Base-by-base conservation (phyloP, 2,888 invertebrate genomes). In the Trissolcus brochymenae region DNA sequence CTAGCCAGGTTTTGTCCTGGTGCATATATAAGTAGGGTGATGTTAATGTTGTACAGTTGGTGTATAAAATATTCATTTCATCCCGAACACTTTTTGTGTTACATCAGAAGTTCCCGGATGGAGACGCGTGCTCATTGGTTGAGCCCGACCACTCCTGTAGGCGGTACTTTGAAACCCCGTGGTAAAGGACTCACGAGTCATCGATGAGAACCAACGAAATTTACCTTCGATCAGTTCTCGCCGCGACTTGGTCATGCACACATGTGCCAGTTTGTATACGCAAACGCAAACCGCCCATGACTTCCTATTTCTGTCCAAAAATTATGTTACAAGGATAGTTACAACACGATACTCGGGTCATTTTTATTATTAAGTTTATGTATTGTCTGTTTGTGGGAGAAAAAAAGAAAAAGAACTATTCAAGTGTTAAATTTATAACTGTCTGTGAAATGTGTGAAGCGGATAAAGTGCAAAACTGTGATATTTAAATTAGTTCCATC, bases 191-290 rank as follows among this genome's bases (percentile, higher is more conserved):
- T 50, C 74, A 62, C 74, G 75, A 76, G 74, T 80, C 79, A 81
- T 66, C 82, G 80, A 79, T 80, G 78, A 79, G 82, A 79, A 79
- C 72, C 65, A 50, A 54, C 56, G 43, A 61, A 73, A 72, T 66
- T 62, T 74, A 62, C 65, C 75, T 72, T 59, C 78, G 79, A 79
- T 85, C 85, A 88, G 88, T 88, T 82, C 82, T 82, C 82, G 82
- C 77, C 82, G 83, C 82, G 85, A 85, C 86, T 82, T 79, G 83
- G 86, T 75, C 82, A 82, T 83, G 87, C 81, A 82, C 83, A 85
- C 83, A 86, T 83, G 83, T 82, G 65, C 25, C 35, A 49, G 9
- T 14, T 25, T 50, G 19, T 6, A 50, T 17, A 73, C 73, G 73
- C 60, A 73, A 40, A 56, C 61, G 73, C 66, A 51, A 14, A 50